These are phyloP conservation scores for Apogon hyalosoma DNA, from an alignment of 2,797 vertebrate species.

Conservation along the genomic window DNA sequence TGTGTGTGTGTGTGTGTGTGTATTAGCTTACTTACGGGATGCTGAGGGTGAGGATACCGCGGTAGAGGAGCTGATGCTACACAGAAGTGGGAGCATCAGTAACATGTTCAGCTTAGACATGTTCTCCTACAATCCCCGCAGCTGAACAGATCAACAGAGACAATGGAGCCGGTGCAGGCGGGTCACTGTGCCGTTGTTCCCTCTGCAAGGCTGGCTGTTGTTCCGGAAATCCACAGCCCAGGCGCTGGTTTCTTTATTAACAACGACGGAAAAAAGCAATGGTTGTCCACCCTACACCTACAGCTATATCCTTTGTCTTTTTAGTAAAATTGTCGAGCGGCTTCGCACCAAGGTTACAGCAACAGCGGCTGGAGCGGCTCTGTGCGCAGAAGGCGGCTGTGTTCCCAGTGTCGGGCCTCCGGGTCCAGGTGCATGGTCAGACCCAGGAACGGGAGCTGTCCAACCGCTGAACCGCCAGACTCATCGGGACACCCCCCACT, in stretches of 20 bases:
- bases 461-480: constrained; percentile 55
- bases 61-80: constrained; percentile 52
- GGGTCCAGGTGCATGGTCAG: constrained; percentile 60
- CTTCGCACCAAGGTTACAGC: neutral
- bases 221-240: constrained; percentile 13
- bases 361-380: constrained; percentile 18
- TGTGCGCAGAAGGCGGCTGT: constrained; percentile 12
- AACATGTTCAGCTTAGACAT: constrained; percentile 60
- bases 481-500: constrained; percentile 44
- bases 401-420: constrained; percentile 20
- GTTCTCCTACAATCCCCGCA: constrained; percentile 32
- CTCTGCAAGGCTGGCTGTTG: constrained; percentile 20
- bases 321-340: neutral
- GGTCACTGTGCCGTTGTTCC: neutral
- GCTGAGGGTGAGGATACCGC: constrained; percentile 67
- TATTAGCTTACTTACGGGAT: constrained; percentile 78
- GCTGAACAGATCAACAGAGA: constrained; percentile 4
- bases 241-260: constrained; percentile 31
- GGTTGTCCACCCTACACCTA: constrained; percentile 12
- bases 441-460: constrained; percentile 49
- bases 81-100: constrained; percentile 65
- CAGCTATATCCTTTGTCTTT: neutral
- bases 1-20: neutral
- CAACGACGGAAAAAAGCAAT: constrained; percentile 10
- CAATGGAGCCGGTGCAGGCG: constrained; percentile 10